Conservation (phyloP, 2,888 invertebrate species). For the Drosophila imparisetae region DNA sequence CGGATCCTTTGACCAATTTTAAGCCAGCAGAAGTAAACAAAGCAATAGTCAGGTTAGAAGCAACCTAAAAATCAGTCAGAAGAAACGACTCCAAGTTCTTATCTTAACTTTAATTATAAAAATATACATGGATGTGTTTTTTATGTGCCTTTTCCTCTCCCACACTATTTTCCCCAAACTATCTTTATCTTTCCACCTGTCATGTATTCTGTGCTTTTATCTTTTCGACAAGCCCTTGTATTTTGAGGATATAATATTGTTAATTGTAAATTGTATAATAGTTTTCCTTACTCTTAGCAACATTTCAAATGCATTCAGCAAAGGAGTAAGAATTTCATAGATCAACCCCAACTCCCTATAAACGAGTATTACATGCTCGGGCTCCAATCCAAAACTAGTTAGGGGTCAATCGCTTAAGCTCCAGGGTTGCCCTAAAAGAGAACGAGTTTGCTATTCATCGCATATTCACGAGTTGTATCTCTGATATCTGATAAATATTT, state of each 20-base stretch:
- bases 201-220: background rate
- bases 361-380: background rate
- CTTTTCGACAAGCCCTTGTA: background rate
- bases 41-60: background rate
- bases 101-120: background rate
- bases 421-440: constrained; percentile 39
- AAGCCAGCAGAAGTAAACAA: background rate
- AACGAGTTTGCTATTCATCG: constrained; percentile 63
- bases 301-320: background rate
- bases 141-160: background rate
- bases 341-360: background rate
- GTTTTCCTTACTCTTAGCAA: background rate
- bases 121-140: background rate
- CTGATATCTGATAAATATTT: constrained; percentile 62
- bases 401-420: constrained; percentile 44
- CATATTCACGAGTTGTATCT: constrained; percentile 29
- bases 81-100: background rate
- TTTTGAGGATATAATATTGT: background rate
- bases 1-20: constrained; percentile 1
- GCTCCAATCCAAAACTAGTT: constrained; percentile 8
- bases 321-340: background rate
- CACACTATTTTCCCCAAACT: background rate
- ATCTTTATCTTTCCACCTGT: no score
- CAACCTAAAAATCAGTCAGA: background rate
- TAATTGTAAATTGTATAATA: background rate